These are phyloP conservation scores for Homarus americanus DNA, from an alignment of 1,140 invertebrate genomes.

Conservation along the genomic window DNA sequence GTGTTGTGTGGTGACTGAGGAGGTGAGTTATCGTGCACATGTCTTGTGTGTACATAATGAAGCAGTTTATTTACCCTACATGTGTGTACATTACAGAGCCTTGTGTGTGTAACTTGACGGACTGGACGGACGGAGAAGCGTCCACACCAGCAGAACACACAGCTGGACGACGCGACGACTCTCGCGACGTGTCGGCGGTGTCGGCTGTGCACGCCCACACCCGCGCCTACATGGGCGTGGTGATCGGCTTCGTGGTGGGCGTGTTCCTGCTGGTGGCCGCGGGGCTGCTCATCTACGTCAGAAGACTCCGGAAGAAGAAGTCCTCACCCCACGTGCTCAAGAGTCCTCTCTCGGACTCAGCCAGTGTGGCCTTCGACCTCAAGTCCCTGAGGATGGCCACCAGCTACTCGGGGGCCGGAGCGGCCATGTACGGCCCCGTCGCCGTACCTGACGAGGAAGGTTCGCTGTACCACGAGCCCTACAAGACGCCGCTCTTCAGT, in stretches of 20 bases:
- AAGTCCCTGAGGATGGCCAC: conserved; percentile 82
- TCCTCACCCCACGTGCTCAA: conserved; percentile 86
- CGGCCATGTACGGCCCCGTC: conserved; percentile 79
- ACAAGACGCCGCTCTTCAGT: conserved; percentile 78
- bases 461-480: conserved; percentile 83
- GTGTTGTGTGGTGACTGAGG: too few relatives aligned
- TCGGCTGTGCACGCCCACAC: conserved; percentile 69
- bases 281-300: conserved; percentile 82
- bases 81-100: conserved; percentile 69
- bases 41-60: too few relatives aligned
- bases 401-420: conserved; percentile 77
- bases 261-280: conserved; percentile 84
- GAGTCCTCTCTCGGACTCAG: conserved; percentile 77
- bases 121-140: conserved; percentile 45
- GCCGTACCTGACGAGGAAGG: conserved; percentile 78
- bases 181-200: conserved; percentile 73
- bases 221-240: conserved; percentile 87
- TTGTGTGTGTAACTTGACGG: conserved; percentile 76
- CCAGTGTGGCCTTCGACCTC: conserved; percentile 83
- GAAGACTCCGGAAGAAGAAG: conserved; percentile 85
- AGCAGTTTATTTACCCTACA: too few relatives aligned
- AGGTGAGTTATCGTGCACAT: too few relatives aligned
- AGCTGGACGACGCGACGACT: conserved; percentile 78
- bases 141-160: conserved; percentile 76
- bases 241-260: conserved; percentile 87